Evolutionary conservation across 2,888 invertebrate genomes (phyloP).

Genomic region (Machimus atricapillus): DNA sequence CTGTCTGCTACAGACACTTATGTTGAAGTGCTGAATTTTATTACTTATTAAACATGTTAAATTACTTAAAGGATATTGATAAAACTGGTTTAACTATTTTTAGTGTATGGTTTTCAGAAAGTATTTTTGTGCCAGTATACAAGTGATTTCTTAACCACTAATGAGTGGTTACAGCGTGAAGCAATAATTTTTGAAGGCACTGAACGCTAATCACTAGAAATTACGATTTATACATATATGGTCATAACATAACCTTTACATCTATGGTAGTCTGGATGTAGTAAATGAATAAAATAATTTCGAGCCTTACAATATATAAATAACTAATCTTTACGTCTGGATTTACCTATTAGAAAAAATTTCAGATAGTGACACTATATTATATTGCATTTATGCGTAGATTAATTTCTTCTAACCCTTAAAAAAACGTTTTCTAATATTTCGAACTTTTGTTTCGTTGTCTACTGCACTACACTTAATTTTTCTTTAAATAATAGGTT

Average conservation of each 20-base stretch:
- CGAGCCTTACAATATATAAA: not conserved
- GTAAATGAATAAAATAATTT: not conserved
- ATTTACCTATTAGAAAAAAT: no score
- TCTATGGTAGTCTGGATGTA: not conserved
- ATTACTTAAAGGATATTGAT: not conserved
- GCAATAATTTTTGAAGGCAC: not conserved
- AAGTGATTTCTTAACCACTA: not conserved
- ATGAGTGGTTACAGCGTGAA: not conserved
- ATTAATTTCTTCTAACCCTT: no score
- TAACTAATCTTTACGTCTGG: not conserved
- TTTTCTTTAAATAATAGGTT: no score
- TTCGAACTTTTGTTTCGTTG: no score
- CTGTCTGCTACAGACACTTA: not conserved
- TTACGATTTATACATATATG: not conserved
- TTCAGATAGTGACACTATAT: no score
- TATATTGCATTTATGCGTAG: no score
- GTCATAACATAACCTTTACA: not conserved
- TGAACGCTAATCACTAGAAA: not conserved
- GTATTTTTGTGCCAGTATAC: not conserved
- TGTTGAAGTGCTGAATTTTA: not conserved
- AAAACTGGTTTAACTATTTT: not conserved
- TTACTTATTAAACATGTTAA: not conserved
- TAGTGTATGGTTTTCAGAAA: not conserved
- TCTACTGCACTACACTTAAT: no score
- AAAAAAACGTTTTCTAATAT: no score